phyloP scores from a whole-genome alignment of 2,888 invertebrate species.

The Mystacides longicornis region DNA sequence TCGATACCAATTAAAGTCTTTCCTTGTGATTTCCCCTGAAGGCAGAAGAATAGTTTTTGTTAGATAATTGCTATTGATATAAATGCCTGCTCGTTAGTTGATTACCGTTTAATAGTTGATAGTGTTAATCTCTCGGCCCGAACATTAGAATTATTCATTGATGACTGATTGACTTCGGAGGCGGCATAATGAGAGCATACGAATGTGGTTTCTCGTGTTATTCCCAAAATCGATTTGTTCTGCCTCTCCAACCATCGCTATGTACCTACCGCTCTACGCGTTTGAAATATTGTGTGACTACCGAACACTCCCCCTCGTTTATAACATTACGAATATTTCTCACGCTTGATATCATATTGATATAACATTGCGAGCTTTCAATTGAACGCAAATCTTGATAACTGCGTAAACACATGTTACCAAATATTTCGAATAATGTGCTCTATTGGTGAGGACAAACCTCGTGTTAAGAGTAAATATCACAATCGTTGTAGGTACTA shows the following conservation, averaged over 20 bases:
- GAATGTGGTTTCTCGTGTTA: neutral
- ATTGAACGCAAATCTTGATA: no score
- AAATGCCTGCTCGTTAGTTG: conserved; percentile 6
- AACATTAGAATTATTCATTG: neutral
- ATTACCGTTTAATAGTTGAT: conserved; percentile 5
- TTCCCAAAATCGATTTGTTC: neutral
- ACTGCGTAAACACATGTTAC: no score
- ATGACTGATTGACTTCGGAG: conserved; percentile 1
- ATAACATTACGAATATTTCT: no score
- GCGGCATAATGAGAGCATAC: neutral
- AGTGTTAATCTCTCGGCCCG: neutral
- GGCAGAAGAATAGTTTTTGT: neutral
- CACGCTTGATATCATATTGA: no score
- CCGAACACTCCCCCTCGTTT: no score
- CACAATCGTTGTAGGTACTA: no score
- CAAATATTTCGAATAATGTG: no score
- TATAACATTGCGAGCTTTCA: no score
- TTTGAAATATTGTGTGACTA: neutral
- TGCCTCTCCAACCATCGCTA: neutral
- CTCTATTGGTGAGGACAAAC: no score
- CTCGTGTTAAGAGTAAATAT: no score
- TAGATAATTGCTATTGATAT: conserved; percentile 7
- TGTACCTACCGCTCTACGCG: neutral
- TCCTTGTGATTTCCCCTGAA: conserved; percentile 3
- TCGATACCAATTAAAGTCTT: conserved; percentile 11